A percentile compares a stretch with the other conserved stretches of the same genome.
phyloP scores from a whole-genome alignment of 2,113 vertebrate species.

The Panthera uncia region DNA sequence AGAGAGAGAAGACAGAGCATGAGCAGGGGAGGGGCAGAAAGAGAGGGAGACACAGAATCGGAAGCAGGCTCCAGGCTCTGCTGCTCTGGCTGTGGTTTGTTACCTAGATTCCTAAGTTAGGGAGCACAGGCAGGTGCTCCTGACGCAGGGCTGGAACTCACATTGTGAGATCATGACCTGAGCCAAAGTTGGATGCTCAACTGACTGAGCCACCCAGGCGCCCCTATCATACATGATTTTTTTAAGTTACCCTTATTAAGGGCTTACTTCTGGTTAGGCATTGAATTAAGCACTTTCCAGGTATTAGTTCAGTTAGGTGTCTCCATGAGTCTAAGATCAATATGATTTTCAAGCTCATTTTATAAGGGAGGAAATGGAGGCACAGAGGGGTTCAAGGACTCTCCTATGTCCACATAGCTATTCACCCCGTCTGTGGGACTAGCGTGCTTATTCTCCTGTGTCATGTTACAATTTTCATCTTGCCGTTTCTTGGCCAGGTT shows the following conservation, averaged over 20 bases:
- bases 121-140: too few relatives aligned
- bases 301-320: background rate
- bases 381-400: background rate
- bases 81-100: too few relatives aligned
- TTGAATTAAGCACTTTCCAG: background rate
- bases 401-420: background rate
- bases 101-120: too few relatives aligned
- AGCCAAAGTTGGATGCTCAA: too few relatives aligned
- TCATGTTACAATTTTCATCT: background rate
- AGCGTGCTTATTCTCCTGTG: background rate
- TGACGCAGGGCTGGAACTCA: too few relatives aligned
- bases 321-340: background rate
- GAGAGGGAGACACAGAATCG: too few relatives aligned
- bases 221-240: background rate
- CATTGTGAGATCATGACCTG: too few relatives aligned
- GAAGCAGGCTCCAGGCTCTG: too few relatives aligned
- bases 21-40: too few relatives aligned
- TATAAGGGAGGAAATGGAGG: background rate
- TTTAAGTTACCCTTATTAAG: background rate
- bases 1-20: too few relatives aligned
- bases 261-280: background rate
- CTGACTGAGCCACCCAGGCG: too few relatives aligned
- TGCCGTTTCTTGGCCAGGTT: background rate
- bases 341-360: background rate
- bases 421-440: background rate